Evolutionary conservation across 2,888 invertebrate species (phyloP).

Genomic region (Uloborus plumipes): DNA sequence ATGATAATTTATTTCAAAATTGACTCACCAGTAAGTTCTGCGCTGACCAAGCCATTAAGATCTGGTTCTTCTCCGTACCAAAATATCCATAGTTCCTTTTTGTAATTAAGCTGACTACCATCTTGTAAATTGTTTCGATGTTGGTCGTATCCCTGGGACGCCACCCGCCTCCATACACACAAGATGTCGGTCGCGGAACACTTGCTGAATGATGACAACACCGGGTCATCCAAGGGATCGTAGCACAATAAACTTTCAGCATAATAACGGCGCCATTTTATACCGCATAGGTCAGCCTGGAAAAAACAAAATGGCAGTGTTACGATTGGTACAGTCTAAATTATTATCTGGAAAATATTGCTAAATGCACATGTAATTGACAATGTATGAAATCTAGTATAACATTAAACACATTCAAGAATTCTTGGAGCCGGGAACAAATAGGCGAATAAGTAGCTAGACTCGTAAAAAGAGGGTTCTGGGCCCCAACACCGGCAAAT

Average conservation of each 20-base stretch:
- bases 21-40: constrained; percentile 88
- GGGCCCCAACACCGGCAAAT: too few species aligned
- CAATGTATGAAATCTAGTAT: too few species aligned
- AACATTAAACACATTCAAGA: too few species aligned
- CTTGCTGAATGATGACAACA: constrained; percentile 89
- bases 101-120: constrained; percentile 55
- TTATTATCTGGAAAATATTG: too few species aligned
- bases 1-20: neutral
- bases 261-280: constrained; percentile 97
- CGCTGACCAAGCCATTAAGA: constrained; percentile 84
- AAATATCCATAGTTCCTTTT: constrained; percentile 98
- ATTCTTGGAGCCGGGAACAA: too few species aligned
- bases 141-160: constrained; percentile 76
- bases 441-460: too few species aligned
- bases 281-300: constrained; percentile 98
- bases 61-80: constrained; percentile 99
- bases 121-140: constrained; percentile 79
- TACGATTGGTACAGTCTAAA: neutral
- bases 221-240: constrained; percentile 87
- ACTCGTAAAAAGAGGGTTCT: too few species aligned
- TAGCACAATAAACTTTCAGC: constrained; percentile 78
- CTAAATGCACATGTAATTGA: too few species aligned
- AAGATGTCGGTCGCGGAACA: constrained; percentile 91
- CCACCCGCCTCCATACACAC: constrained; percentile 96
- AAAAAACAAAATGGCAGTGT: neutral